A percentile compares a stretch with the other conserved stretches of the same genome.
Evolutionary conservation across 2,797 vertebrate species (phyloP).

Genomic region (Champsocephalus gunnari): DNA sequence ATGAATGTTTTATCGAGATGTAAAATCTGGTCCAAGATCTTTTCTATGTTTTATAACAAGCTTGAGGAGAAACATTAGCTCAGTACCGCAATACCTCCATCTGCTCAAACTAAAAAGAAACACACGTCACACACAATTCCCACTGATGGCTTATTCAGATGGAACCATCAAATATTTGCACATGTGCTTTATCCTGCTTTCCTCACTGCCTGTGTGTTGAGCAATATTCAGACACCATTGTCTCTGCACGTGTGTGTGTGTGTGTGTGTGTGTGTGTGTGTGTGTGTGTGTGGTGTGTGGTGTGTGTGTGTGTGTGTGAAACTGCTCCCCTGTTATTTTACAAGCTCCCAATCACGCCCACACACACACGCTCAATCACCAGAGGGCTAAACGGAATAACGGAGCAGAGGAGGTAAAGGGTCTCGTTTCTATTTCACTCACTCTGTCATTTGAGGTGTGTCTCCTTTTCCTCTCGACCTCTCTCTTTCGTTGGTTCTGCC

Average conservation of each 20-base stretch:
- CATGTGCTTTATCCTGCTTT: conserved; percentile 72
- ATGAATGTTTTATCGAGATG: conserved; percentile 29
- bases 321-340: conserved; percentile 47
- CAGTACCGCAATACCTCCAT: conserved; percentile 8
- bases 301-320: conserved; percentile 14
- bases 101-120: conserved; percentile 25
- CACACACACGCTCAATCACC: conserved; percentile 56
- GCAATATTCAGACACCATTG: conserved; percentile 73
- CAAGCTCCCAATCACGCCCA: conserved; percentile 40
- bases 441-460: conserved; percentile 22
- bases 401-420: conserved; percentile 23
- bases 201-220: conserved; percentile 55
- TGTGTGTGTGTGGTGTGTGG: conserved; percentile 42
- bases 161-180: conserved; percentile 70
- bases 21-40: conserved; percentile 17
- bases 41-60: conserved; percentile 19
- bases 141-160: conserved; percentile 66
- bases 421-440: conserved; percentile 29
- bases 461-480: conserved; percentile 4
- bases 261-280: conserved; percentile 58
- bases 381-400: conserved; percentile 60
- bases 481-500: not conserved
- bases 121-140: conserved; percentile 29
- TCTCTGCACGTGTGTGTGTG: conserved; percentile 45
- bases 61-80: conserved; percentile 6